Percentiles rank a stretch among this genome's conserved stretches.
phyloP scores from a whole-genome alignment of 2,888 invertebrate genomes.

The Camptogramma bilineatum region DNA sequence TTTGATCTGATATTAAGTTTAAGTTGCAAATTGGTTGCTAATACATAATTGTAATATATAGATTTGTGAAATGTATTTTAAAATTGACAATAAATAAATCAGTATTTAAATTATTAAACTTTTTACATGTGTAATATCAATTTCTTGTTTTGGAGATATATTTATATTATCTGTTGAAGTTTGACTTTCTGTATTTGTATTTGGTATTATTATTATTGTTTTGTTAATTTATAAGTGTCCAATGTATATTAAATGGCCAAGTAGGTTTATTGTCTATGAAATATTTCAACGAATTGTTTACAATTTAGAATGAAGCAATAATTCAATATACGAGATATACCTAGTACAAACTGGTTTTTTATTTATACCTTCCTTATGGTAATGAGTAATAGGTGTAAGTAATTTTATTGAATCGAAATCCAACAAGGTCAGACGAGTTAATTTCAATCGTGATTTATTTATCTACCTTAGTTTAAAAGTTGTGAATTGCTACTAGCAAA shows the following conservation, averaged over 20 bases:
- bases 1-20: constrained; percentile 61
- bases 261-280: constrained; percentile 59
- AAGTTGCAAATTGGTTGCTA: constrained; percentile 48
- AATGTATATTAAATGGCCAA: constrained; percentile 67
- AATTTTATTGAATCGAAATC: not conserved
- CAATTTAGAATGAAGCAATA: constrained; percentile 79
- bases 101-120: constrained; percentile 80
- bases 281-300: constrained; percentile 81
- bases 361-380: constrained; percentile 9
- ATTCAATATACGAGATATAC: constrained; percentile 60
- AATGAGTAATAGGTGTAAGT: not conserved
- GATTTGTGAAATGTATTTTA: constrained; percentile 68
- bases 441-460: not conserved
- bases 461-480: not conserved
- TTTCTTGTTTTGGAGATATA: constrained; percentile 74
- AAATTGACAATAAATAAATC: constrained; percentile 83
- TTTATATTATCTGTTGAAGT: constrained; percentile 79
- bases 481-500: no score
- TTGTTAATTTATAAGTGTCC: constrained; percentile 66
- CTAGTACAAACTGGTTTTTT: constrained; percentile 36
- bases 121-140: constrained; percentile 51
- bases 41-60: constrained; percentile 53
- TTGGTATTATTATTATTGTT: constrained; percentile 72
- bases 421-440: not conserved
- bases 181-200: constrained; percentile 77